Base-by-base conservation (phyloP, 2,888 invertebrate genomes). In the Branchipolynoe longqiensis region DNA sequence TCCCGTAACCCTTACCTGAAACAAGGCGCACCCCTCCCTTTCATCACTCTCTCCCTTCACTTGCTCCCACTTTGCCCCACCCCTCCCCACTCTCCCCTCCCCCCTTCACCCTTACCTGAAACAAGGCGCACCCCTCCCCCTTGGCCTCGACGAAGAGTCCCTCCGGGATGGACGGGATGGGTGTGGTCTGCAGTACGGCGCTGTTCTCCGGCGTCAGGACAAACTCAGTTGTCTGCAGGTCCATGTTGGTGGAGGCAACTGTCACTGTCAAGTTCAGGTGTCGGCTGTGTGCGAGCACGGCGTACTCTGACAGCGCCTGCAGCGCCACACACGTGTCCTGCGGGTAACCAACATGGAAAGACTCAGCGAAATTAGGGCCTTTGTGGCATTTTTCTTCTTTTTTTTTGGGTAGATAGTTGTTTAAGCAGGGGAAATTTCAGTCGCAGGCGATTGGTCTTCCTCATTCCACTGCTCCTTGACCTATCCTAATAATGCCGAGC, bases 291-390 rank as follows among this genome's bases (percentile, higher is more conserved):
- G 95, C 93, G 0, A 94, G 91, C 1, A 93, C 90, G 0, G 95
- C 95, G 90, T 95, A 96, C 89, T 95, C 95, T 0, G 95, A 94
- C 18, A 96, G 91, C 0, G 95, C 95, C 89, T 95, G 95, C 28
- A 96, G 93, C 4, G 95, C 95, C 18, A 96, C 94, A 0, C 95
- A 95, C 0, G 96, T 95, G 89, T 96, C 96, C 94, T 95, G 92
- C n/a, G n/a, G n/a, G n/a, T n/a, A n/a, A n/a, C n/a, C n/a, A n/a
- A n/a, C n/a, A n/a, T n/a, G n/a, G n/a, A n/a, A n/a, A n/a, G n/a
- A n/a, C n/a, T n/a, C n/a, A n/a, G n/a, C n/a, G n/a, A n/a, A n/a
- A n/a, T n/a, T n/a, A n/a, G n/a, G n/a, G n/a, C n/a, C n/a, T n/a
- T n/a, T n/a, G n/a, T n/a, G n/a, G n/a, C n/a, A n/a, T n/a, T n/a